These are phyloP conservation scores for Dipodomys stephensi DNA, from an alignment of 2,113 vertebrate species.

Conservation along the genomic window DNA sequence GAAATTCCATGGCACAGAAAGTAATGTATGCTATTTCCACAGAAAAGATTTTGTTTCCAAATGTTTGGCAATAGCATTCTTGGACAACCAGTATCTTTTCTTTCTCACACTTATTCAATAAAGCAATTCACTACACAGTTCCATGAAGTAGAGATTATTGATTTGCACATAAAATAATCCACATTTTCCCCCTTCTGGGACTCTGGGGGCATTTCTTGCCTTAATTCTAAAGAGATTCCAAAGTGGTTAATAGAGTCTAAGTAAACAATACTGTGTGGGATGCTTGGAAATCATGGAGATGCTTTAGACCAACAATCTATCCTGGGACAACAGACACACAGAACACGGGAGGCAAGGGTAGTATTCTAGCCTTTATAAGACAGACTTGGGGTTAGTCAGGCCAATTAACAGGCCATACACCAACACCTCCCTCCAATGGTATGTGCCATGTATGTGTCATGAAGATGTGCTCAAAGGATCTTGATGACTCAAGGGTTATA, in stretches of 20 bases:
- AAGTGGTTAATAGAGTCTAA: background rate
- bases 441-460: background rate
- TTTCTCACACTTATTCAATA: conserved; percentile 77
- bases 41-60: conserved; percentile 73
- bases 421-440: background rate
- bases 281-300: background rate
- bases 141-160: conserved; percentile 54
- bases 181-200: background rate
- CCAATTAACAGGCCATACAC: background rate
- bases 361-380: background rate
- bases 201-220: conserved; percentile 32
- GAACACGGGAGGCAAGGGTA: background rate
- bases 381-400: conserved; percentile 4
- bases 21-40: conserved; percentile 74
- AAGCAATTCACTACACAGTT: conserved; percentile 67
- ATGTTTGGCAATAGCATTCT: conserved; percentile 76
- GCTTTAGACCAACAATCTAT: background rate
- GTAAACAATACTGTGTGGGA: background rate
- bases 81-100: conserved; percentile 70
- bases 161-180: conserved; percentile 62
- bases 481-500: background rate
- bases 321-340: background rate
- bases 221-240: conserved; percentile 53
- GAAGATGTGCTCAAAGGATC: conserved; percentile 37
- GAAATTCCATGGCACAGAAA: conserved; percentile 79